Percentiles rank a stretch among this genome's conserved stretches.
Evolutionary conservation across 2,113 vertebrate genomes (phyloP).

Genomic region (Grus americana): DNA sequence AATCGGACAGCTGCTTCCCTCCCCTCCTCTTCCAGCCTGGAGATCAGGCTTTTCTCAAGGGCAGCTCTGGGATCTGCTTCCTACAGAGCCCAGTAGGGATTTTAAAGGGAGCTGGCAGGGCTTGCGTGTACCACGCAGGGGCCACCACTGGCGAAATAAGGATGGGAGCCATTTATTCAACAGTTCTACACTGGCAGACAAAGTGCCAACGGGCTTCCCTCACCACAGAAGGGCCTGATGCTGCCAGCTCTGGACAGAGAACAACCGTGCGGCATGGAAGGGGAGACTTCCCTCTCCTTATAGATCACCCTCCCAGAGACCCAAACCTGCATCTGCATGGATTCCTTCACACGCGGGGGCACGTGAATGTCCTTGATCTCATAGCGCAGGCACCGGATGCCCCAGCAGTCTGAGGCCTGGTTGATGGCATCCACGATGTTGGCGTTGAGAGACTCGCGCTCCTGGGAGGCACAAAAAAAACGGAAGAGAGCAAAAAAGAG

Average conservation of each 20-base stretch:
- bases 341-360: slow-evolving; percentile 93
- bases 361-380: slow-evolving; percentile 98
- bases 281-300: background rate
- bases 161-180: background rate
- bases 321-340: slow-evolving; percentile 98
- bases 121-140: background rate
- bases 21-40: background rate
- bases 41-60: background rate
- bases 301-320: background rate
- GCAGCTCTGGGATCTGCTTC: background rate
- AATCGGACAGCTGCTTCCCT: fast-evolving
- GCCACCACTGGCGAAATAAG: background rate
- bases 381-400: slow-evolving; percentile 93
- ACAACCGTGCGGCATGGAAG: fast-evolving
- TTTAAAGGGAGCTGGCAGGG: background rate
- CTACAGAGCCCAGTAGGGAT: background rate
- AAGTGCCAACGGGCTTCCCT: background rate
- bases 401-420: slow-evolving; percentile 94
- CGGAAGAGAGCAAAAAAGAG: background rate
- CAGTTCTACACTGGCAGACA: background rate
- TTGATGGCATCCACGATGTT: slow-evolving; percentile 96
- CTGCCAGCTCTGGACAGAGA: background rate
- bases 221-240: fast-evolving
- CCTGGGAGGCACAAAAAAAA: slow-evolving; percentile 70
- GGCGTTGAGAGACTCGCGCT: slow-evolving; percentile 90